Base-by-base conservation (phyloP, 53 echinoderm and acorn worm genomes). In the Holothuria leucospilota region DNA sequence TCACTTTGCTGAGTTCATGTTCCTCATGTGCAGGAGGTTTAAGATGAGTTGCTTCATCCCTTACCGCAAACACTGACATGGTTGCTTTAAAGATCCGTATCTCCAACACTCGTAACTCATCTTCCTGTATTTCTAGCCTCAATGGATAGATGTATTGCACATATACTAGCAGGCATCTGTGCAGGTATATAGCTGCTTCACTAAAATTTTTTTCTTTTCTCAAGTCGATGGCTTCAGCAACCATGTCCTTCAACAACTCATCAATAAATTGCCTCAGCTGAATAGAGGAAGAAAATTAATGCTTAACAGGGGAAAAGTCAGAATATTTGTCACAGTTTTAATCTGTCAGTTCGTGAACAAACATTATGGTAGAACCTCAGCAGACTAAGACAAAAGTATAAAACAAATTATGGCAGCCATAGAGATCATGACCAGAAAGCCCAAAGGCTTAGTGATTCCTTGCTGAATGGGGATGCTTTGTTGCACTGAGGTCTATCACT, bases 41-140 rank as follows among this genome's bases (percentile, higher is more conserved):
- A 46, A 15, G 18, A 24, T 11, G 27, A 24, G 21, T 9, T 42
- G 26, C 9, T 46, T 23, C 41, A n/a, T 53, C 6, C 6, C 80
- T 80, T 38, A 80, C 80, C 80, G 62, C 27, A 80, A 80, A 80
- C 1, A 80, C 80, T 18, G 80, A 80, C 80, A 80, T 80, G 8
- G 13, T 80, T 28, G 80, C 80, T 38, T 80, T 80, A 18, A 80
- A 61, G 15, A 80, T 80, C 15, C 80, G 80, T 12, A 80, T 80
- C 29, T 80, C 80, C 61, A 80, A 60, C 18, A 80, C 80, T 29
- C 61, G 59, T 4, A 21, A 11, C 23, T 80, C 53, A 80, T 80
- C 80, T 61, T 80, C 60, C 4, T 26, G 18, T 8, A 21, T 29
- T 18, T 80, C 21, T 30, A 80, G 61, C 4, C 29, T 6, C 1